Base-by-base conservation (phyloP, 2,888 invertebrate species). In the Yponomeuta cagnagella region DNA sequence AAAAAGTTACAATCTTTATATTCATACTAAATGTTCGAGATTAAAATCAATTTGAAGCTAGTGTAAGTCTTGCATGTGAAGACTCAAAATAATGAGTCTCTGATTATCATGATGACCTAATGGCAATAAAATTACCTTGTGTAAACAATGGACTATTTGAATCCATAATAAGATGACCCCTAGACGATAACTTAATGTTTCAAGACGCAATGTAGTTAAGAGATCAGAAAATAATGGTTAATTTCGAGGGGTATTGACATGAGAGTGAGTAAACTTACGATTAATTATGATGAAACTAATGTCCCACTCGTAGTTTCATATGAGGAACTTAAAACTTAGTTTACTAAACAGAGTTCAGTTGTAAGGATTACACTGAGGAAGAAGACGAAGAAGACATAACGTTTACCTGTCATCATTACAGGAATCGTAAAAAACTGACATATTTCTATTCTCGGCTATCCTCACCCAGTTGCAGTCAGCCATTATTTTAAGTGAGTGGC, bases 101-200 rank as follows among this genome's bases (percentile, higher is more conserved):
- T 58, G 52, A 58, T 58, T 58, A 58, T 58, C 52, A 58, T 58
- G 12, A 58, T 58, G 52, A 58, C 52, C 52, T 58, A 58, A 58
- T 58, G 52, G 52, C 15, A 58, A 15, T 58, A 58, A 58, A 58
- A 58, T 58, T 58, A 15, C 52, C 15, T 58, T 58, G 52, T 12
- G 15, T 58, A 58, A 58, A 58, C 52, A 58, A 58, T 58, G 52
- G 52, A 15, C 52, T 15, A 15, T 58, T 15, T 58, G 52, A 58
- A 58, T 58, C 52, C 52, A 58, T 15, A 12, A 12, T 58, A 15
- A 58, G 52, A 58, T 58, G 52, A 58, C 15, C 52, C 52, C 52
- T 8, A 58, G 15, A 58, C 15, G 52, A 58, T 58, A 58, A 15
- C 52, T 15, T 52, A 8, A 58, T 58, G 52, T 5, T 15, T 0